Evolutionary conservation across 2,888 invertebrate species (phyloP).

Genomic region (Tribolium freemani): DNA sequence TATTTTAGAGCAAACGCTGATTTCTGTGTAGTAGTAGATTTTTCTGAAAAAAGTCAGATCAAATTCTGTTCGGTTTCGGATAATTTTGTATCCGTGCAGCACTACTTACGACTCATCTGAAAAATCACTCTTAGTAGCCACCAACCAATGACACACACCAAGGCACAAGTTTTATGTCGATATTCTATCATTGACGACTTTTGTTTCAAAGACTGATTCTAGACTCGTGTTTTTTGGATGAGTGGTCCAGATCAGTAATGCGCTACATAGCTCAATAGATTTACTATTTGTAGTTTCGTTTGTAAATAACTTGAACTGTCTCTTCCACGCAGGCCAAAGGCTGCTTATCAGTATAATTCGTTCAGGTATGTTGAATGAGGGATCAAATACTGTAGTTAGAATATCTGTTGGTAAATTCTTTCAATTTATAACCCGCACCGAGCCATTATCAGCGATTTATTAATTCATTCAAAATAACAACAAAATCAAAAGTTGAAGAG

Average conservation of each 20-base stretch:
- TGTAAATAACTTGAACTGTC: slow-evolving; percentile 56
- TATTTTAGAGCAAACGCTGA: no score
- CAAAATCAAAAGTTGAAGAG: not conserved
- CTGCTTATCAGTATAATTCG: slow-evolving; percentile 63
- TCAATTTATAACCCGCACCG: not conserved
- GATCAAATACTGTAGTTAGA: slow-evolving; percentile 67
- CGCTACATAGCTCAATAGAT: slow-evolving; percentile 57
- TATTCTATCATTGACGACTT: slow-evolving; percentile 14
- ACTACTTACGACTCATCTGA: slow-evolving; percentile 29
- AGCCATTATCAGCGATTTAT: not conserved
- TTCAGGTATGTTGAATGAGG: slow-evolving; percentile 68
- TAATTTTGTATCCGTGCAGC: no score
- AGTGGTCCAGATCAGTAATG: slow-evolving; percentile 39
- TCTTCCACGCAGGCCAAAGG: slow-evolving; percentile 60
- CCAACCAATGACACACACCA: slow-evolving; percentile 17
- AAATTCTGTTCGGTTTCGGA: no score
- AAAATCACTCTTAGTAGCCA: slow-evolving; percentile 21
- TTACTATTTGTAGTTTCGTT: slow-evolving; percentile 49
- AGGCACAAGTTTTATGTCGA: slow-evolving; percentile 19
- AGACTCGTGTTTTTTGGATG: slow-evolving; percentile 37
- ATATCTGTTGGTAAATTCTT: slow-evolving; percentile 39
- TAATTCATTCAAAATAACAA: not conserved
- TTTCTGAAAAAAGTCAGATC: no score
- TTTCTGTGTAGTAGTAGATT: no score
- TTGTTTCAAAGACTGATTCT: slow-evolving; percentile 41